Evolutionary conservation across 2,797 vertebrate genomes (phyloP).

Genomic region (Anas georgica): DNA sequence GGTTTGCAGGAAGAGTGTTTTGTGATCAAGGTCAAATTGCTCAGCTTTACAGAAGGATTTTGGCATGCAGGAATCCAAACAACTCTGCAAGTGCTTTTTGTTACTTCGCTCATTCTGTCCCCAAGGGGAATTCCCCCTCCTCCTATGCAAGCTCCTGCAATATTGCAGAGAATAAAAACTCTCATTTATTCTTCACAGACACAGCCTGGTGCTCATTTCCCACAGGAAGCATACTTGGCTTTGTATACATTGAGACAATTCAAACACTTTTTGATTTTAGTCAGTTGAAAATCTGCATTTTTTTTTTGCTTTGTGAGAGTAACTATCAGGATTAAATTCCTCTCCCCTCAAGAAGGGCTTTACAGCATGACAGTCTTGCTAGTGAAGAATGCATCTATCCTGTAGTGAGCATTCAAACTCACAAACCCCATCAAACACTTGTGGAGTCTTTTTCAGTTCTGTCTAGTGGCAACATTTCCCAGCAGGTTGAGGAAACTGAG

Average conservation of each 20-base stretch:
- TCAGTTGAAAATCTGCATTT: neutral
- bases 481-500: neutral
- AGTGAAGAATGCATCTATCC: neutral
- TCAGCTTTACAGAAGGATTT: neutral
- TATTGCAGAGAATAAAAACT: constrained; percentile 6
- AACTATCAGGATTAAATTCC: neutral
- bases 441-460: neutral
- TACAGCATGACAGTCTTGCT: rapidly evolving
- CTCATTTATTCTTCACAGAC: constrained; percentile 17
- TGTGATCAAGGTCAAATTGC: neutral
- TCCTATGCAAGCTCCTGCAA: neutral
- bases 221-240: neutral
- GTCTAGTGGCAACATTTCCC: neutral
- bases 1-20: neutral
- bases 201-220: neutral
- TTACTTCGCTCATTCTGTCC: neutral
- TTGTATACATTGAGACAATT: neutral
- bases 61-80: neutral
- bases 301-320: constrained; percentile 23
- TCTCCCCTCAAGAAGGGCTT: neutral
- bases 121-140: neutral
- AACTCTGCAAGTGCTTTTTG: neutral
- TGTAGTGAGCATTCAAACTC: neutral
- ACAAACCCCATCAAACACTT: neutral
- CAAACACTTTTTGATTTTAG: neutral